Evolutionary conservation across 2,888 invertebrate genomes (phyloP).

Genomic region (Pimpla rufipes): DNA sequence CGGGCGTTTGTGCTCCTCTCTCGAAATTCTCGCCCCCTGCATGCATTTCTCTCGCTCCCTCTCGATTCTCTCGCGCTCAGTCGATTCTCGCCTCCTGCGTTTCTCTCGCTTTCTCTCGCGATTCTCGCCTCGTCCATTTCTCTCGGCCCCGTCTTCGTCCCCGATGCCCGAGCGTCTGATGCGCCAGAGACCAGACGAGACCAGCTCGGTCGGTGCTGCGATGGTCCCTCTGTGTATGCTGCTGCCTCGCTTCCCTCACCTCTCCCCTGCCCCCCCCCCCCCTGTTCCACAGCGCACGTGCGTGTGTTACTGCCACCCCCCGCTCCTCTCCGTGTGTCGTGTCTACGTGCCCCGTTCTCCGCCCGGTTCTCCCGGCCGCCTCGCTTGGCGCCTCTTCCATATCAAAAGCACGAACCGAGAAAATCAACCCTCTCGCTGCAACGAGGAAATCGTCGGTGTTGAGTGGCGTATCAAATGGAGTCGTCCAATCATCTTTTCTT

Average conservation of each 20-base stretch:
- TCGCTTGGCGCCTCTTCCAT: constrained; percentile 21
- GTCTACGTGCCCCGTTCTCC: constrained; percentile 32
- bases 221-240: no score
- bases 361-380: no score
- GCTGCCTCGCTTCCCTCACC: background rate
- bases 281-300: constrained; percentile 42
- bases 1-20: constrained; percentile 76
- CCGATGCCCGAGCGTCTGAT: background rate
- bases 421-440: constrained; percentile 45
- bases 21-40: background rate
- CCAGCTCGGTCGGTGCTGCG: no score
- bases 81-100: constrained; percentile 7
- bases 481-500: background rate
- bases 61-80: background rate
- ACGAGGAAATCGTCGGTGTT: constrained; percentile 5
- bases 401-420: constrained; percentile 50
- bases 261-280: constrained; percentile 5
- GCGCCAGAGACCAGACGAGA: background rate
- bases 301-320: constrained; percentile 48
- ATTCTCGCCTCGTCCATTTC: constrained; percentile 51
- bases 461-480: background rate
- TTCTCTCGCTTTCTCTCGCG: constrained; percentile 66
- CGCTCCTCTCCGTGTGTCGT: constrained; percentile 37
- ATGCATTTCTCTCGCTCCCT: constrained; percentile 64
- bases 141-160: constrained; percentile 35